phyloP scores from a whole-genome alignment of 2,113 vertebrate genomes.

The Hypocryptadius cinnamomeus region DNA sequence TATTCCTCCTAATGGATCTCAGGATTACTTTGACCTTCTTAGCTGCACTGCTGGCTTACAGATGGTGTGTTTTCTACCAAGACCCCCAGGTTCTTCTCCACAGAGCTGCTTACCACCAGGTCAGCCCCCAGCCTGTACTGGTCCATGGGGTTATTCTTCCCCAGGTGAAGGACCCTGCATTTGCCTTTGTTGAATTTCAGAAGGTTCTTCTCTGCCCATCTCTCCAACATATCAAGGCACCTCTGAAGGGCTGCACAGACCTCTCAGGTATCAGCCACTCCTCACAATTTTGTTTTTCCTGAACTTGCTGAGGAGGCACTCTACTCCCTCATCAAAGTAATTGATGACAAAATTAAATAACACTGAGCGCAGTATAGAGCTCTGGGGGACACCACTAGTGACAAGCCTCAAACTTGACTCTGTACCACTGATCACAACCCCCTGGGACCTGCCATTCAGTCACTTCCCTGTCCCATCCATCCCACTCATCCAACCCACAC shows the following conservation, averaged over 20 bases:
- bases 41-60: neutral
- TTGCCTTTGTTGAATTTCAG: neutral
- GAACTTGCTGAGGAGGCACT: neutral
- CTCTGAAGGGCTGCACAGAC: neutral
- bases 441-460: neutral
- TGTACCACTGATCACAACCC: neutral
- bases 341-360: neutral
- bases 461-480: neutral
- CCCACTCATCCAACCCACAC: neutral
- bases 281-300: neutral
- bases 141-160: neutral
- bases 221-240: neutral
- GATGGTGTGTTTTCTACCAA: neutral
- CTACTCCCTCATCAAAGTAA: neutral
- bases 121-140: neutral
- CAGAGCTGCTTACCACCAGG: neutral
- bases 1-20: neutral
- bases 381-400: neutral
- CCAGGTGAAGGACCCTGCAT: neutral
- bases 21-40: neutral
- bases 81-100: neutral
- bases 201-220: neutral
- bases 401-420: neutral
- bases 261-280: neutral
- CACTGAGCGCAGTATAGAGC: neutral